phyloP scores from a whole-genome alignment of 92 coral and sea anemone genomes.

The Micromussa lordhowensis region DNA sequence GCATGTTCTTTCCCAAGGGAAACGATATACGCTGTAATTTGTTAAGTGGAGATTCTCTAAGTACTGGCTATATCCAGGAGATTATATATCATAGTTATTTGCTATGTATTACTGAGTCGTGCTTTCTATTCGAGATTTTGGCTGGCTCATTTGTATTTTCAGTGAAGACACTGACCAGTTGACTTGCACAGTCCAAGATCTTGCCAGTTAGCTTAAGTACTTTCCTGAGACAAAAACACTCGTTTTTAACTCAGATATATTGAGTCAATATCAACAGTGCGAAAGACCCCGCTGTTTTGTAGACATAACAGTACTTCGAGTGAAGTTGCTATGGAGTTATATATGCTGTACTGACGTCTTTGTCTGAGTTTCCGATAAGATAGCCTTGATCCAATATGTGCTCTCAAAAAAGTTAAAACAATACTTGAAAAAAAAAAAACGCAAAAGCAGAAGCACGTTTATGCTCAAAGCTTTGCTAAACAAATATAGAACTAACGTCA shows the following conservation, averaged over 20 bases:
- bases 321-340: background rate
- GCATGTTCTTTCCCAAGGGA: background rate
- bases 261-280: background rate
- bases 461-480: background rate
- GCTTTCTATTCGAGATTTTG: background rate
- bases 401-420: background rate
- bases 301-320: background rate
- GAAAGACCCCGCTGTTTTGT: background rate
- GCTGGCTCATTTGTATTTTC: background rate
- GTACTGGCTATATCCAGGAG: background rate
- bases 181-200: background rate
- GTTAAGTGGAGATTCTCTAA: background rate
- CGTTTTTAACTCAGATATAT: background rate
- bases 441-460: background rate
- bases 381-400: background rate
- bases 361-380: background rate
- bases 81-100: no score
- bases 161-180: background rate
- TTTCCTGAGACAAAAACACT: background rate
- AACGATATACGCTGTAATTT: background rate
- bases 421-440: no score
- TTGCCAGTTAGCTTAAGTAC: background rate
- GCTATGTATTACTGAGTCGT: no score
- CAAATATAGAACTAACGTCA: background rate
- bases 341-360: background rate